Base-by-base conservation (phyloP, 2,113 vertebrate species). In the Antennarius striatus region DNA sequence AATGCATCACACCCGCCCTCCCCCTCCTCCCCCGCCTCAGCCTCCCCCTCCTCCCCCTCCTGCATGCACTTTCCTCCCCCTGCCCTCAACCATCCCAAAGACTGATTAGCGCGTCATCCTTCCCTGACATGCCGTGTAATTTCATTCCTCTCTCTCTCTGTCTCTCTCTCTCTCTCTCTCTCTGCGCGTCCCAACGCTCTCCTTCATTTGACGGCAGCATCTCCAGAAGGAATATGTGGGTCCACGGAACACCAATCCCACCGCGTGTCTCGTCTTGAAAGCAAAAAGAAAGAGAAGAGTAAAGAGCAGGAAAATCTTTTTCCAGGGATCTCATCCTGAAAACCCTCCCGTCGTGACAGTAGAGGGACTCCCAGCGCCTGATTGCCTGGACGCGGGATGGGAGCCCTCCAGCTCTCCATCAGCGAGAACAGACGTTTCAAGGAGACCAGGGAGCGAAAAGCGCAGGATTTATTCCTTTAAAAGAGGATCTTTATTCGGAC, bases 81-180 rank as follows among this genome's bases (percentile, higher is more conserved):
- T 56, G 46, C 63, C 63, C 28, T 59, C 49, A 63, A 4, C 59
- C 56, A 56, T 68, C 69, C 70, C 81, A 67, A 58, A 72, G 13
- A 39, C 68, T 70, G 73, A 76, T 60, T 32, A 61, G 59, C 45
- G 63, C 71, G 48, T 40, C 68, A 51, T 68, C 59, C 77, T 56
- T 73, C 54, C 68, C 42, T 10, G 75, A 61, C 73, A 58, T 55
- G 52, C 17, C 58, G 51, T 32, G 61, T 62, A 13, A 72, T 36
- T 48, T 66, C 57, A 52, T 61, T 42, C 57, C 32, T 36, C 32
- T 36, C 32, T 36, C 32, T 36, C 32, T 36, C 6, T 3, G 3
- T 36, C 32, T 36, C 32, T 3, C 32, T 36, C 32, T 36, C 3
- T 36, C 32, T 36, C 32, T 36, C 32, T 36, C 7, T 36, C 32